Conservation (phyloP, 2,888 invertebrate genomes). For the Temnothorax unifasciatus region DNA sequence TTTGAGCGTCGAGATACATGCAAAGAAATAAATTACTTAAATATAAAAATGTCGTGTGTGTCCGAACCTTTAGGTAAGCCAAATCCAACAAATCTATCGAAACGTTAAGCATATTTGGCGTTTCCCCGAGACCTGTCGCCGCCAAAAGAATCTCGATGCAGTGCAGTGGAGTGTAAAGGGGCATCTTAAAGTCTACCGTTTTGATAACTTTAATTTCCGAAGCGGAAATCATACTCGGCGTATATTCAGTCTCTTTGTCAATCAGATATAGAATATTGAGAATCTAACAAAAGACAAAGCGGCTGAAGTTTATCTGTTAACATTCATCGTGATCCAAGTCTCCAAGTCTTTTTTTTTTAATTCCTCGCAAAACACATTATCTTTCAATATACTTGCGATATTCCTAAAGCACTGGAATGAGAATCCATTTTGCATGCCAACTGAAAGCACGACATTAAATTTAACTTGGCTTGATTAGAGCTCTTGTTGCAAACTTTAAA, state of each 20-base stretch:
- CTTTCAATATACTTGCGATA: conserved; percentile 67
- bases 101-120: conserved; percentile 39
- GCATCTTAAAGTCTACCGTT: conserved; percentile 72
- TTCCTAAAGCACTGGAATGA: conserved; percentile 69
- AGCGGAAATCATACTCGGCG: conserved; percentile 65
- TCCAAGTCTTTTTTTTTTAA: not conserved
- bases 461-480: conserved; percentile 75
- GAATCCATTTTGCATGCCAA: conserved; percentile 83
- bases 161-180: conserved; percentile 66
- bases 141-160: conserved; percentile 69
- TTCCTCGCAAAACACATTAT: not conserved
- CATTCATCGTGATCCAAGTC: not conserved
- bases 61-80: conserved; percentile 76
- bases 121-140: conserved; percentile 60
- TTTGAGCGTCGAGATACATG: not conserved
- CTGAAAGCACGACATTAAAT: conserved; percentile 81
- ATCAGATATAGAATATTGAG: conserved; percentile 73
- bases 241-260: conserved; percentile 75
- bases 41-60: not conserved
- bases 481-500: conserved; percentile 69
- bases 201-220: conserved; percentile 81
- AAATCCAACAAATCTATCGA: conserved; percentile 62
- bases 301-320: not conserved
- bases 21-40: not conserved
- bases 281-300: conserved; percentile 72